Base-by-base conservation (phyloP, 1,140 invertebrate genomes). In the Panagrolaimus sp. region DNA sequence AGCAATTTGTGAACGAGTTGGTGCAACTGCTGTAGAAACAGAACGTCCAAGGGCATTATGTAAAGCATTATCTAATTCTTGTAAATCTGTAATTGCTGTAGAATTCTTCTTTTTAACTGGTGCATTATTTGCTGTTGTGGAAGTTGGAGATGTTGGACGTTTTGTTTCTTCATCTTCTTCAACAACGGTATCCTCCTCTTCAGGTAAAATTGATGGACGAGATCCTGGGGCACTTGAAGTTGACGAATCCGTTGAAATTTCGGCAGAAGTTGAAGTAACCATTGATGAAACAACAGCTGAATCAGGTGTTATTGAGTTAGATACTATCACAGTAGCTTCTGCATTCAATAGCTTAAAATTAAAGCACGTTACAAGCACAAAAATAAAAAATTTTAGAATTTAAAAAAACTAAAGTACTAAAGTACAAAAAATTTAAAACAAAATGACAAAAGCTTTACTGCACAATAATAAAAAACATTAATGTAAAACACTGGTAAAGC, bases 1-100 rank as follows among this genome's bases (percentile, higher is more conserved):
- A 38, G 32, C 32, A 8, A 38, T 44, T 26, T 62, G 21, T 12
- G 70, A 45, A 5, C n/a, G 70, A 26, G 28, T 47, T 9, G 32
- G 9, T 58, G 68, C 43, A 47, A 43, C 46, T 12, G 43, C 58
- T 21, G 43, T 48, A 3, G 64, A 28, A 10, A 63, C 71, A 17
- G 73, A 44, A 32, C 70, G 48, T 8, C 71, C 71, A 12, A 72
- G 62, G 9, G 71, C 67, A 43, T 17, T 47, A n/a, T 55, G 62
- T 28, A 73, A 55, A n/a, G 71, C 71, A 58, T 66, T 52, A 47
- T 73, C 66, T 15, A 73, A 58, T 17, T 73, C 72, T 52, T 73
- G 71, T n/a, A 73, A 17, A 44, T 64, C 45, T 55, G 55, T n/a
- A 67, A 52, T 43, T n/a, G 52, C 9, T 12, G 14, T 38, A 15